Base-by-base conservation (phyloP, 2,113 vertebrate species). In the Potamarius usumacintae region DNA sequence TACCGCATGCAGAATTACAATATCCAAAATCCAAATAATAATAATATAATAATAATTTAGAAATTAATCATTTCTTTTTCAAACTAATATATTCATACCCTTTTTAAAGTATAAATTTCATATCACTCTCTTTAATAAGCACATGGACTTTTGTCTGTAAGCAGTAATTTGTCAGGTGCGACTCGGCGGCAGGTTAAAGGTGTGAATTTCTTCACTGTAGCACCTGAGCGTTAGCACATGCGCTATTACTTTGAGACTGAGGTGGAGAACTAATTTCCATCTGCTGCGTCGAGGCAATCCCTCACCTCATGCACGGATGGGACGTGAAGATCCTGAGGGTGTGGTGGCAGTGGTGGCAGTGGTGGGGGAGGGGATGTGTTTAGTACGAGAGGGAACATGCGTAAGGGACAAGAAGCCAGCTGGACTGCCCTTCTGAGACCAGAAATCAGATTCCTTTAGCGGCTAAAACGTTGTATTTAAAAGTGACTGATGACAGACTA, bases 401-500 rank as follows among this genome's bases (percentile, higher is more conserved):
- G 4, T 34, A 25, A 79, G 42, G 55, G 60, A 78, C 58, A 67
- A 12, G 27, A 1, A 71, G 34, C 52, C 62, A 30, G 55, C 77
- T 69, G 52, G 22, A 60, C 67, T 82, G 60, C 55, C 79, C 79
- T 50, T 77, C 74, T 53, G 74, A 72, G 72, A 89, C 79, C 69
- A 85, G 84, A 89, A 63, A 42, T 69, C 53, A 65, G 55, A 71
- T 88, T 81, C n/a, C 86, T 69, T 88, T 72, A 85, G 53, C 86
- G 91, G 57, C 86, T 71, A 90, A 91, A 89, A 87, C 82, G 92
- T 93, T 94, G 94, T 94, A 90, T 92, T 92, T 92, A 93, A 94
- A 94, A 95, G 88, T 91, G 91, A 91, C 85, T 95, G 95, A 94
- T 92, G 92, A 94, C 86, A 92, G 88, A 90, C 90, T 95, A 95